A percentile compares a stretch with the other conserved stretches of the same genome.
These are phyloP conservation scores for Coregonus clupeaformis DNA, from an alignment of 2,113 vertebrate genomes.

Conservation along the genomic window DNA sequence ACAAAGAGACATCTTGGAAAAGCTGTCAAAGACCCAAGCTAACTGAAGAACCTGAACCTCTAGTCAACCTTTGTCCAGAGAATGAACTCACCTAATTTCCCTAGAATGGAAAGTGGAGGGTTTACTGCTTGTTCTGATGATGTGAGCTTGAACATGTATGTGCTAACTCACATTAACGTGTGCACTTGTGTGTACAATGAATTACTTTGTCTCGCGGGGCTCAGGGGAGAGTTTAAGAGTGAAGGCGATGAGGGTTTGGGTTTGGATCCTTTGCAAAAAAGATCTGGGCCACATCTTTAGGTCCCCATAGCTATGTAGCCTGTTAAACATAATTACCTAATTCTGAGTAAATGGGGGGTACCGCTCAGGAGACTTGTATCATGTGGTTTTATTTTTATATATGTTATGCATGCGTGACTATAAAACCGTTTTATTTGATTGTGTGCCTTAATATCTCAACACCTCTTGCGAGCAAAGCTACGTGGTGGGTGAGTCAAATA, in stretches of 20 bases:
- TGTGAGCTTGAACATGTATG: conserved; percentile 52
- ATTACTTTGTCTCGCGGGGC: conserved; percentile 53
- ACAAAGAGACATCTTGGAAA: conserved; percentile 16
- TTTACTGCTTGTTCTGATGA: conserved; percentile 61
- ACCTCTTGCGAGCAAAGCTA: neutral
- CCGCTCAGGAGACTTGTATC: neutral
- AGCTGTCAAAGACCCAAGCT: conserved; percentile 39
- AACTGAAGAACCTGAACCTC: conserved; percentile 33
- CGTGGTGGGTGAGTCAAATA: conserved; percentile 25
- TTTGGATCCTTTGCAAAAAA: conserved; percentile 25
- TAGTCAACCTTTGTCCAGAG: conserved; percentile 60
- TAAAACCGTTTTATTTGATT: conserved; percentile 20
- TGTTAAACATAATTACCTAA: conserved; percentile 15
- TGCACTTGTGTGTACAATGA: conserved; percentile 52
- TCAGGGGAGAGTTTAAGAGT: conserved; percentile 41
- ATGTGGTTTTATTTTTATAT: neutral
- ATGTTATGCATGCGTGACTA: conserved; percentile 12
- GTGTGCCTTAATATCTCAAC: conserved; percentile 38
- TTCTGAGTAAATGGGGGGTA: conserved; percentile 17
- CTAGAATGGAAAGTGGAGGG: conserved; percentile 58
- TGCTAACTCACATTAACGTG: conserved; percentile 54
- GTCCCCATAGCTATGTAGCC: conserved; percentile 27
- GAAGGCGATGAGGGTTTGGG: conserved; percentile 29
- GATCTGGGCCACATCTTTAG: conserved; percentile 18
- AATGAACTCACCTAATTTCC: conserved; percentile 62